These are phyloP conservation scores for Polylopha cassiicola DNA, from an alignment of 2,888 invertebrate genomes.

Conservation along the genomic window DNA sequence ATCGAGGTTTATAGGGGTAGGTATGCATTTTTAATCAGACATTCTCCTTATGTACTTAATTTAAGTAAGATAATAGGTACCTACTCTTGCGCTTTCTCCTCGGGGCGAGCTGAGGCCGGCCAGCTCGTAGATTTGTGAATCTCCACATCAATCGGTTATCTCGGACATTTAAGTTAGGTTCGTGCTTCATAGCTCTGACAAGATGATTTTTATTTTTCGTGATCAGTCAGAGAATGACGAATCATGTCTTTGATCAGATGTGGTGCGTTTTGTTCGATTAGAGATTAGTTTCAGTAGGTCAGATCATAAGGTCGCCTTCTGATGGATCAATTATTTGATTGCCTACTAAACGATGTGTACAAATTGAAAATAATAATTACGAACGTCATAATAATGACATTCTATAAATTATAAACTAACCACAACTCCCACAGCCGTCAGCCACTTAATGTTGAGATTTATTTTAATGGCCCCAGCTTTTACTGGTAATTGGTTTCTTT, in stretches of 20 bases:
- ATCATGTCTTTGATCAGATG: constrained; percentile 52
- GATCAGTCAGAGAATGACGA: constrained; percentile 59
- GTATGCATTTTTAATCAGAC: too few relatives aligned
- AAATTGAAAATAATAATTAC: constrained; percentile 20
- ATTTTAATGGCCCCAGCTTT: constrained; percentile 4
- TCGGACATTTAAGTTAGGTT: constrained; percentile 63
- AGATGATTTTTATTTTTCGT: constrained; percentile 59
- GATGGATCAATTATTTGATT: constrained; percentile 20
- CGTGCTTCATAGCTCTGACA: constrained; percentile 53
- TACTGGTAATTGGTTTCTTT: too few relatives aligned
- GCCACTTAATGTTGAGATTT: constrained; percentile 1
- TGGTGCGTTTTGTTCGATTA: constrained; percentile 34
- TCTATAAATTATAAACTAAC: constrained; percentile 13
- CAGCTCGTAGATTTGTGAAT: constrained; percentile 49
- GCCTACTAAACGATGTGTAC: constrained; percentile 21
- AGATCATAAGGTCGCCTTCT: constrained; percentile 25
- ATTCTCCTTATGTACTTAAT: too few relatives aligned
- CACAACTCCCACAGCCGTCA: constrained; percentile 7
- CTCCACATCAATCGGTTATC: constrained; percentile 64
- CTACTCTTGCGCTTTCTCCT: too few relatives aligned
- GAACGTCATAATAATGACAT: constrained; percentile 18
- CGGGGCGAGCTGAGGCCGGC: constrained; percentile 28
- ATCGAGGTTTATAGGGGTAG: too few relatives aligned
- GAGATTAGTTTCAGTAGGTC: constrained; percentile 37
- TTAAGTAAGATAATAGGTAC: too few relatives aligned